Base-by-base conservation (phyloP, 2,888 invertebrate species). In the Emmelina monodactyla region DNA sequence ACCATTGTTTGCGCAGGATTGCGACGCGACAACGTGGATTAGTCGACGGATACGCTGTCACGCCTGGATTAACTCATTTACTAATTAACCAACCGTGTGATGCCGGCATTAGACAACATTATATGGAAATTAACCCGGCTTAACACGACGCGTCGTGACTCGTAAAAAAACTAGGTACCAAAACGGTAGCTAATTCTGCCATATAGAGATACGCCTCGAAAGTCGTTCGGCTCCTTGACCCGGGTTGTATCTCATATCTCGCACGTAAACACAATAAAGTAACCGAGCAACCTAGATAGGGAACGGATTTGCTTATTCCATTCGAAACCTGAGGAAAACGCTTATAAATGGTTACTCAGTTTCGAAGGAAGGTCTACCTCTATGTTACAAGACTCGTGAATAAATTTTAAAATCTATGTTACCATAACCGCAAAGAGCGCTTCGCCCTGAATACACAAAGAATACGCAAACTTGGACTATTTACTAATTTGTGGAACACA, bases 261-360 rank as follows among this genome's bases (percentile, higher is more conserved):
- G 66, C 78, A 78, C 78, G 78, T 76, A 75, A 68, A 72, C 55
- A 75, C 68, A 78, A 79, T 78, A 75, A 78, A 76, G 62, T 67
- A 69, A n/a, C n/a, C 62, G 51, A 58, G 51, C 68, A 50, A 56
- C 57, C 75, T 71, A 76, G 63, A 62, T 75, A 62, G 55, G 54
- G 50, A 46, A 44, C n/a, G 47, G 51, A 56, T 65, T 71, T 71
- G 60, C 61, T 64, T 58, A 72, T 73, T 71, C 70, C 49, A 51
- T 50, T 58, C 62, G 64, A 62, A 25, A 25, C 11, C n/a, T 25
- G n/a, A 25, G 25, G 25, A 25, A 25, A 25, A 25, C 11, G 19
- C 19, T 19, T 25, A 7, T 3, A 4, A 10, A 10, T 7, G 25
- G 25, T 25, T 25, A 25, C n/a, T 11, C n/a, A 7, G 25, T 10